Percentiles rank a stretch among this genome's conserved stretches.
Evolutionary conservation across 1,140 invertebrate species (phyloP).

Genomic region (Lethrus apterus): DNA sequence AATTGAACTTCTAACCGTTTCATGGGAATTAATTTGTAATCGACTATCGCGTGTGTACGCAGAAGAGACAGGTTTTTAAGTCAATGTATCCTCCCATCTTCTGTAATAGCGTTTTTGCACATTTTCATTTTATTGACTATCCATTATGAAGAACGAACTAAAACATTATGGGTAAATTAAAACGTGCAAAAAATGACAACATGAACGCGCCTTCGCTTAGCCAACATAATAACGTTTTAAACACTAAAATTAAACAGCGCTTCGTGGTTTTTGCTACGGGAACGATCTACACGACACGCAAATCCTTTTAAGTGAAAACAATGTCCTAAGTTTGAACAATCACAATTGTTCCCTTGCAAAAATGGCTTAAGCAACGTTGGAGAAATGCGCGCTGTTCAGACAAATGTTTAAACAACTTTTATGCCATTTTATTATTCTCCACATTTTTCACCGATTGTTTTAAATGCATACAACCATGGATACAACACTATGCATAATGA

Average conservation of each 20-base stretch:
- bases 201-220: slow-evolving; percentile 11
- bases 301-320: slow-evolving; percentile 17
- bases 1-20: too few species aligned
- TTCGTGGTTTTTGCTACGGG: slow-evolving; percentile 10
- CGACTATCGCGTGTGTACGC: too few species aligned
- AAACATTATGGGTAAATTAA: slow-evolving; percentile 5
- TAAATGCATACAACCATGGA: too few species aligned
- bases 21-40: too few species aligned
- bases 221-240: slow-evolving; percentile 13
- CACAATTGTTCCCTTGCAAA: slow-evolving; percentile 9
- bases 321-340: slow-evolving; percentile 12
- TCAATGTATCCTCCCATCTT: too few species aligned
- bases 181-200: slow-evolving; percentile 12
- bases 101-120: slow-evolving; percentile 11
- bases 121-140: slow-evolving; percentile 9
- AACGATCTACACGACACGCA: slow-evolving; percentile 9
- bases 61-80: too few species aligned
- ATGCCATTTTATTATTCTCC: too few species aligned
- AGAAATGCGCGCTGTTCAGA: slow-evolving; percentile 6
- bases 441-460: too few species aligned
- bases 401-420: slow-evolving; percentile 11
- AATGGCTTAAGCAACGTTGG: slow-evolving; percentile 3
- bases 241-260: slow-evolving; percentile 15
- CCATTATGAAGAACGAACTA: slow-evolving; percentile 4
- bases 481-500: too few species aligned